These are phyloP conservation scores for Nezara viridula DNA, from an alignment of 2,888 invertebrate genomes.

Conservation along the genomic window DNA sequence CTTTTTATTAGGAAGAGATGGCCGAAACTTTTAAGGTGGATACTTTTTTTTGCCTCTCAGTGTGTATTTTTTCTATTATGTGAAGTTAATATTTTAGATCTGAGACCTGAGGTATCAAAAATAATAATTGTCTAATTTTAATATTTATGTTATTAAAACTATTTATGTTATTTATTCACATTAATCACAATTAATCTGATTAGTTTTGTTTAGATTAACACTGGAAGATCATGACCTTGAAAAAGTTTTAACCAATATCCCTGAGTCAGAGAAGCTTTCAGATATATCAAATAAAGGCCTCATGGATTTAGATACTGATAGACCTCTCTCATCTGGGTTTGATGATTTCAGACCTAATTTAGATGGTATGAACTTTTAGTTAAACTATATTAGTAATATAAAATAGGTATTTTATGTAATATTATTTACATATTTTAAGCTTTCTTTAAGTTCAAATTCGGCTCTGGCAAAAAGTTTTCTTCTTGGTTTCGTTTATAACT, in stretches of 20 bases:
- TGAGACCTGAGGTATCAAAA: too few species aligned
- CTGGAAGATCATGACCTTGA: slow-evolving; percentile 60
- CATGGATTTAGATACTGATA: slow-evolving; percentile 75
- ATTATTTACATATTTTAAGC: too few species aligned
- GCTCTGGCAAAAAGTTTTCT: too few species aligned
- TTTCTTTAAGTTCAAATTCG: too few species aligned
- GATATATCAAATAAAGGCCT: slow-evolving; percentile 66
- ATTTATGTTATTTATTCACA: not conserved
- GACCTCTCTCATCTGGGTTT: slow-evolving; percentile 74
- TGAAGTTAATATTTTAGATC: not conserved
- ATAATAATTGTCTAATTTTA: too few species aligned
- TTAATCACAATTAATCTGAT: slow-evolving; percentile 52
- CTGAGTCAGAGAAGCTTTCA: slow-evolving; percentile 60
- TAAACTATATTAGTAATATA: not conserved
- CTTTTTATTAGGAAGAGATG: too few species aligned
- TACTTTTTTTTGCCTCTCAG: not conserved
- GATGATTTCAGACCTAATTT: slow-evolving; percentile 75
- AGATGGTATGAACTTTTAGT: slow-evolving; percentile 70
- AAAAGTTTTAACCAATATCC: slow-evolving; percentile 54
- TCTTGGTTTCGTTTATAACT: too few species aligned
- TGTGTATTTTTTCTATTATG: not conserved
- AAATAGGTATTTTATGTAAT: too few species aligned
- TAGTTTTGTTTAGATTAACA: slow-evolving; percentile 57
- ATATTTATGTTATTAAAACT: too few species aligned
- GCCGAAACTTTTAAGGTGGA: too few species aligned